Conservation (phyloP, 1,140 invertebrate species). For the fruit fly (Drosophila melanogaster) region Release_6_plus_ISO1_MT NC_004354.4:5109501-5110000, state of each 20-base stretch:
- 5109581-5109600: slow-evolving; percentile 13
- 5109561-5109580: not conserved
- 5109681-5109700: slow-evolving; percentile 39
- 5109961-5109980: slow-evolving; percentile 1
- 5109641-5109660: slow-evolving; percentile 37
- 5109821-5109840: slow-evolving; percentile 17
- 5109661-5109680: slow-evolving; percentile 34
- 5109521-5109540: not conserved
- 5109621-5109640: slow-evolving; percentile 26
- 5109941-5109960: slow-evolving; percentile 17
- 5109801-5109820: slow-evolving; percentile 33
- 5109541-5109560: not conserved
- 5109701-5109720: not conserved
- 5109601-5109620: slow-evolving; percentile 31
- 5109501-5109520: not conserved
- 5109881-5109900: slow-evolving; percentile 28
- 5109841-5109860: slow-evolving; percentile 45
- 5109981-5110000: slow-evolving; percentile 34
- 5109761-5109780: too few relatives aligned
- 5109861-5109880: slow-evolving; percentile 39
- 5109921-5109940: not conserved
- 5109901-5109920: slow-evolving; percentile 6
- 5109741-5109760: too few relatives aligned
- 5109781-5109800: slow-evolving; percentile 17
- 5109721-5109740: too few relatives aligned